Evolutionary conservation across 2,888 invertebrate species (phyloP).

Genomic region (Zhuqinia jingwanae): DNA sequence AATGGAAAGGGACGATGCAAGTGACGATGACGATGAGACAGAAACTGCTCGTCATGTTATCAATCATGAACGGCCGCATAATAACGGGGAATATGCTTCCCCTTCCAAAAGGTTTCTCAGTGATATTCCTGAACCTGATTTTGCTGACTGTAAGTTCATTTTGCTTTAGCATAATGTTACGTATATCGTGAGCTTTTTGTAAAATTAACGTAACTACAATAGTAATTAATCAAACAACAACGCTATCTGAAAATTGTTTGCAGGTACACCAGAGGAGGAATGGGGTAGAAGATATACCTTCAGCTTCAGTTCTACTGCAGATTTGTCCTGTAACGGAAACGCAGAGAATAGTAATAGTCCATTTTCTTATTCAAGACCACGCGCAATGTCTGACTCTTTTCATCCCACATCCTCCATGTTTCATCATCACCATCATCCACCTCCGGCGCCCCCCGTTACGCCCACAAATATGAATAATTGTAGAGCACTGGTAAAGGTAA

Average conservation of each 20-base stretch:
- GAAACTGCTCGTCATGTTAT: neutral
- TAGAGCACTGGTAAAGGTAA: slow-evolving; percentile 78
- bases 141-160: slow-evolving; percentile 60
- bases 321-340: slow-evolving; percentile 51
- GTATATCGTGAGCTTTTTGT: too few species aligned
- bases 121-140: slow-evolving; percentile 68
- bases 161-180: too few species aligned
- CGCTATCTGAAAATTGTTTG: too few species aligned
- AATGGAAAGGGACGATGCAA: slow-evolving; percentile 58
- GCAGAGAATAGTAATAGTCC: slow-evolving; percentile 53
- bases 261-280: slow-evolving; percentile 46
- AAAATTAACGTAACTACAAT: too few species aligned
- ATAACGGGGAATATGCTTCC: slow-evolving; percentile 56
- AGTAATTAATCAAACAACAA: too few species aligned
- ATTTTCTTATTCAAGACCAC: slow-evolving; percentile 58
- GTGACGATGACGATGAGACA: slow-evolving; percentile 37
- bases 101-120: slow-evolving; percentile 58
- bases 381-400: slow-evolving; percentile 68
- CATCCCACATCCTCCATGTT: slow-evolving; percentile 50
- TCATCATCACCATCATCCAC: slow-evolving; percentile 64
- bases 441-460: slow-evolving; percentile 75
- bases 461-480: slow-evolving; percentile 76
- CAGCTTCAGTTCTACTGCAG: slow-evolving; percentile 63
- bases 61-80: slow-evolving; percentile 40
- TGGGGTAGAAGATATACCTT: slow-evolving; percentile 51